Evolutionary conservation across 2,888 invertebrate species (phyloP).

Genomic region (Aleiodes testaceus): DNA sequence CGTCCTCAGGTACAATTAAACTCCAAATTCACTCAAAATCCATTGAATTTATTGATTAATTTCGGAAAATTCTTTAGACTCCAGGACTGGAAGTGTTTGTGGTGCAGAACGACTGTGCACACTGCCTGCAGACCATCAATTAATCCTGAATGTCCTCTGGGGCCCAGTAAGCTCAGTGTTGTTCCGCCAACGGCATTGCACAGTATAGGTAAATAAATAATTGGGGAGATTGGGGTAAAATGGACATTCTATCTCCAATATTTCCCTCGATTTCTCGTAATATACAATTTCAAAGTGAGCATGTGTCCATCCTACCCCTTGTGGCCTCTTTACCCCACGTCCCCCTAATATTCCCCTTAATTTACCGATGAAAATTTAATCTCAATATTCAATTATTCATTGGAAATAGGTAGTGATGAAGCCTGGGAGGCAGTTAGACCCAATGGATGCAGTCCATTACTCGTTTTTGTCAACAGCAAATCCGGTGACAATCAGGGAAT

Average conservation of each 20-base stretch:
- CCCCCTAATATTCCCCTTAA: too few relatives aligned
- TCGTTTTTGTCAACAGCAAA: slow-evolving; percentile 98
- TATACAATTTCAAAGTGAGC: too few relatives aligned
- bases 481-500: slow-evolving; percentile 98
- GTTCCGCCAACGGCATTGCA: slow-evolving; percentile 95
- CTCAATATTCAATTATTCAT: slow-evolving; percentile 19
- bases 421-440: slow-evolving; percentile 89
- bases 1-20: slow-evolving; percentile 81
- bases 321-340: too few relatives aligned
- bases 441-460: slow-evolving; percentile 82
- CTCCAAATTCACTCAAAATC: too few relatives aligned
- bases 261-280: too few relatives aligned
- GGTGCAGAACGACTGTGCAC: slow-evolving; percentile 95
- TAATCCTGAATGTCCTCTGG: slow-evolving; percentile 87
- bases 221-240: too few relatives aligned
- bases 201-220: slow-evolving; percentile 78
- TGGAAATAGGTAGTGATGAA: slow-evolving; percentile 80
- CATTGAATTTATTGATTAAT: too few relatives aligned
- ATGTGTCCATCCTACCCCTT: too few relatives aligned
- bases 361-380: slow-evolving; percentile 8
- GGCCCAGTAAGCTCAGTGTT: slow-evolving; percentile 91
- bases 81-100: slow-evolving; percentile 97
- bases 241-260: too few relatives aligned
- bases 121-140: slow-evolving; percentile 90
- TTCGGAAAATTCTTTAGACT: slow-evolving; percentile 74